Conservation (phyloP, 2,797 vertebrate genomes). For the Enteromius fasciolatus region DNA sequence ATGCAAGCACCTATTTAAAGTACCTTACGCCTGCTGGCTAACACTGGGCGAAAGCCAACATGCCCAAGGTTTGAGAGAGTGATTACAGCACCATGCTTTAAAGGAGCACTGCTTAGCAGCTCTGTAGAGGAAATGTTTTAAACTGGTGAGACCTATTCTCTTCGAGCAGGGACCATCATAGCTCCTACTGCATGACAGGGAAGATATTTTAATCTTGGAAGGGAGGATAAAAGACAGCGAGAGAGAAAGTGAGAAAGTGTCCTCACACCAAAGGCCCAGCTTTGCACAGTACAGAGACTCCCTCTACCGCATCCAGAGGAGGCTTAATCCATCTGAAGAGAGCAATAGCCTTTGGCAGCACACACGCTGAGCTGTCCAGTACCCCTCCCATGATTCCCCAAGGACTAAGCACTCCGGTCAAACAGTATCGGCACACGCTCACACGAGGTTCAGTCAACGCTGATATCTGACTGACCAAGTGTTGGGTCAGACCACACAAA, state of each 20-base stretch:
- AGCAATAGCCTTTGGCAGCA: slow-evolving; percentile 43
- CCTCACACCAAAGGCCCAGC: background rate
- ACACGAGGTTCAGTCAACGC: slow-evolving; percentile 28
- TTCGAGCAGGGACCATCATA: slow-evolving; percentile 1
- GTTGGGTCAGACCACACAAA: slow-evolving; percentile 20
- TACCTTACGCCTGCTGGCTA: slow-evolving; percentile 36
- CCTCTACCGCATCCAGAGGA: slow-evolving; percentile 39
- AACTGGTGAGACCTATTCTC: slow-evolving; percentile 15
- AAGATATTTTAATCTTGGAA: slow-evolving; percentile 33
- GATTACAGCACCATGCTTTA: slow-evolving; percentile 25
- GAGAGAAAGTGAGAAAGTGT: background rate
- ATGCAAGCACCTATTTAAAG: slow-evolving; percentile 43
- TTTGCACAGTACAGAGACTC: slow-evolving; percentile 38
- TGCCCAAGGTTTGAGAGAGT: slow-evolving; percentile 18
- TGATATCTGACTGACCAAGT: slow-evolving; percentile 4
- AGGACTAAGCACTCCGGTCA: slow-evolving; percentile 45
- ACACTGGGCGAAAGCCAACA: slow-evolving; percentile 30
- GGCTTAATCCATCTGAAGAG: slow-evolving; percentile 40
- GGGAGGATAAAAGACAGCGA: background rate
- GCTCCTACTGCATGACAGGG: slow-evolving; percentile 29
- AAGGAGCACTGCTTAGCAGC: slow-evolving; percentile 10
- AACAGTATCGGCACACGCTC: slow-evolving; percentile 32
- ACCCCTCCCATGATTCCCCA: slow-evolving; percentile 19
- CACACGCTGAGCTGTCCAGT: slow-evolving; percentile 34
- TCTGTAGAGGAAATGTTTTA: slow-evolving; percentile 19